A percentile compares a stretch with the other conserved stretches of the same genome.
Conservation (phyloP, 2,797 vertebrate genomes). For the Brachyrhaphis roseni region DNA sequence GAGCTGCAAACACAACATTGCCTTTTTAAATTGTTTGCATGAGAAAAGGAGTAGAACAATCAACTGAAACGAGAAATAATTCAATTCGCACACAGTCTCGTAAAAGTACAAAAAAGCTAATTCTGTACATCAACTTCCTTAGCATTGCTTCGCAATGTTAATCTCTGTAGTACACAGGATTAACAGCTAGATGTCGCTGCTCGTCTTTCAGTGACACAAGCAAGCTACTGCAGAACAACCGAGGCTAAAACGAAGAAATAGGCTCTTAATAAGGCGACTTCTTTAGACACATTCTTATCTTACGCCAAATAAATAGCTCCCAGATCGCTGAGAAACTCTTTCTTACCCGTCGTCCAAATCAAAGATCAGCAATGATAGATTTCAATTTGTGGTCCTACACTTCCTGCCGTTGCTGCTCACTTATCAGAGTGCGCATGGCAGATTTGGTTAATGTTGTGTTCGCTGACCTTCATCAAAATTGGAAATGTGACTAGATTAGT, state of each 20-base stretch:
- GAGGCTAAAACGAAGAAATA: not conserved
- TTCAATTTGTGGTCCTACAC: not conserved
- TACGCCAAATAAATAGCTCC: rapidly evolving
- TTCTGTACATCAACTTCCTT: not conserved
- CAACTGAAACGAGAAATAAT: not conserved
- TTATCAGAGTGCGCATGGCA: not conserved
- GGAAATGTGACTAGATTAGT: not conserved
- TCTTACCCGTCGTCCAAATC: conserved; percentile 38
- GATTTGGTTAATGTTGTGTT: not conserved
- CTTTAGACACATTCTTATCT: not conserved
- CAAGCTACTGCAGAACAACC: not conserved
- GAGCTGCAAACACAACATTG: conserved; percentile 34
- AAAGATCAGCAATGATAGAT: not conserved
- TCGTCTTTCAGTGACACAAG: not conserved
- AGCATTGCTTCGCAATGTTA: not conserved
- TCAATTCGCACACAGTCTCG: not conserved
- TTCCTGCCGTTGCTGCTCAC: conserved; percentile 40
- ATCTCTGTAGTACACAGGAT: not conserved
- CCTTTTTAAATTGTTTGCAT: not conserved
- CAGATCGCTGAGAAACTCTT: not conserved
- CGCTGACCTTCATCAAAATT: not conserved
- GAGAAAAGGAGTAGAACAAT: not conserved
- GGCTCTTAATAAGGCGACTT: not conserved
- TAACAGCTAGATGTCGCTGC: conserved; percentile 41
- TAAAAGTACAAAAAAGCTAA: too few relatives aligned